Conservation (phyloP, 2,113 vertebrate genomes). For the Litocranius walleri region DNA sequence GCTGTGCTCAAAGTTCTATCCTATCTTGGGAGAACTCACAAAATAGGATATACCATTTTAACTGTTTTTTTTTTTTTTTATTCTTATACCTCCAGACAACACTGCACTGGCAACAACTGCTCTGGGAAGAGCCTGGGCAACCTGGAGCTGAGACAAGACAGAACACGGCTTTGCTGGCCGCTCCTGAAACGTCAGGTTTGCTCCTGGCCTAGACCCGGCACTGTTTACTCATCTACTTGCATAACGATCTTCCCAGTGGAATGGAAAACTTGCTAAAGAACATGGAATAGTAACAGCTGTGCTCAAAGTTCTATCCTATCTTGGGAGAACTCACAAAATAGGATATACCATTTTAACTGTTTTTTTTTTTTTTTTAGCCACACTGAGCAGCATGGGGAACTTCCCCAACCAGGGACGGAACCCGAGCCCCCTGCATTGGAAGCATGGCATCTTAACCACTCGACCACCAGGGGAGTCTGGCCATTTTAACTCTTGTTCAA, state of each 20-base stretch:
- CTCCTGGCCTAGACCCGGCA: rapidly evolving
- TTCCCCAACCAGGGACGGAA: neutral
- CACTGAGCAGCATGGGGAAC: neutral
- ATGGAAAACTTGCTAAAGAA: neutral
- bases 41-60: neutral
- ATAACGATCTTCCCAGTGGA: neutral
- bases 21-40: neutral
- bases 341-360: neutral
- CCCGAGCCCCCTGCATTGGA: neutral
- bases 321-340: neutral
- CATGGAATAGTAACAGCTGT: too few species aligned
- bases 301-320: neutral
- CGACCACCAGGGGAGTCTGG: neutral
- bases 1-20: neutral
- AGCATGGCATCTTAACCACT: neutral
- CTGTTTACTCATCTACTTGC: neutral
- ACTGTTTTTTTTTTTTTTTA: too few species aligned
- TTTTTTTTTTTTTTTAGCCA: neutral
- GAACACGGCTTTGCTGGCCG: neutral
- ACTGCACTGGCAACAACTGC: neutral
- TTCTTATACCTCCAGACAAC: rapidly evolving
- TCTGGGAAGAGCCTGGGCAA: neutral
- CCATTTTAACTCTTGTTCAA: neutral
- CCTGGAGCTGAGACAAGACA: neutral
- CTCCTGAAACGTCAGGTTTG: rapidly evolving